Base-by-base conservation (phyloP, 1,140 invertebrate species). In the Achatina immaculata region DNA sequence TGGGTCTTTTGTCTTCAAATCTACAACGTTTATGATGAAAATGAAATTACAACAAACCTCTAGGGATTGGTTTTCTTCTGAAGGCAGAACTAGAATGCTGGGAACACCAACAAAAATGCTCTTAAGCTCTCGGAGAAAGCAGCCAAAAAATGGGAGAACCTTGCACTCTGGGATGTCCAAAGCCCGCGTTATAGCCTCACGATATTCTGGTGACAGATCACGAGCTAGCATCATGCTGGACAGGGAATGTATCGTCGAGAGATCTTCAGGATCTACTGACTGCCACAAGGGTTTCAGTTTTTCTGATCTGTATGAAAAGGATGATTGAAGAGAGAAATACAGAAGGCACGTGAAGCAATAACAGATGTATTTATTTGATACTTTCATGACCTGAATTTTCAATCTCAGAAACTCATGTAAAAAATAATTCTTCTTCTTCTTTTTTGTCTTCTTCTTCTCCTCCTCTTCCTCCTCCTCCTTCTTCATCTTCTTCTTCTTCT, bases 201-300 rank as follows among this genome's bases (percentile, higher is more conserved):
- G 85, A 83, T 92, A 92, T 40, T 90, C 88, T 55, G 83, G 80
- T 24, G 89, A 89, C 11, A 89, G 86, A 72, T 90, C 89, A 34
- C 86, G 77, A 0, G 89, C 90, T 72, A 97, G 92, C 62, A 98
- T 92, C 16, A 95, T 95, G 24, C 94, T 93, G 43, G 95, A 95
- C 51, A 98, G 93, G 89, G 94, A 95, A 88, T 97, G 95, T 90
- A 98, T 91, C 7, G 95, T 95, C 65, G 96, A 92, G 34, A 93
- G 88, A 80, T 95, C 94, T 84, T 95, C 94, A 74, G 96, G 95
- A 31, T 94, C 94, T 84, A 98, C 93, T 62, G 94, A 95, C 86
- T 96, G 92, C 96, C 96, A 97, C 91, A 98, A 97, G 1, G 96
- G 94, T 87, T 97, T 97, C 86, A 99, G 93, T 92, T 97, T 97